Conservation (phyloP, 2,888 invertebrate genomes). For the Ctena decussata region DNA sequence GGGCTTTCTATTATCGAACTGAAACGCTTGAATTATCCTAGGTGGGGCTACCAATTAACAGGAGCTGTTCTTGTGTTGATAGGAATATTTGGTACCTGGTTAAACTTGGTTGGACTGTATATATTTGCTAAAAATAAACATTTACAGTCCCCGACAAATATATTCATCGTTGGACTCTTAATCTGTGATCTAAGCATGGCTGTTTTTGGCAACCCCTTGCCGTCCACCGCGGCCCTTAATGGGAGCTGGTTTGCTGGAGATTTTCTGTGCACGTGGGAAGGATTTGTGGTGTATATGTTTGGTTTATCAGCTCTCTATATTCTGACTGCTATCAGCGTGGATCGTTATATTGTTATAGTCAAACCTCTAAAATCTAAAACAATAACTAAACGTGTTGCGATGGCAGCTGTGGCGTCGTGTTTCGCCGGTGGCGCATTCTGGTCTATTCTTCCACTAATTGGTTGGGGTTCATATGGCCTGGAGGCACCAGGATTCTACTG, state of each 20-base stretch:
- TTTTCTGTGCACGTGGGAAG: slow-evolving; percentile 73
- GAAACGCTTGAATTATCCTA: slow-evolving; percentile 40
- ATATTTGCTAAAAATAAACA: slow-evolving; percentile 72
- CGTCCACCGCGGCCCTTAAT: slow-evolving; percentile 63
- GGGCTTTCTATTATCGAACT: too few relatives aligned
- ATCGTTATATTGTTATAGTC: slow-evolving; percentile 80
- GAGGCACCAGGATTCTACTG: slow-evolving; percentile 76
- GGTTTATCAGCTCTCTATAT: slow-evolving; percentile 78
- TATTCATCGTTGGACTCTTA: slow-evolving; percentile 75
- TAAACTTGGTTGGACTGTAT: slow-evolving; percentile 67
- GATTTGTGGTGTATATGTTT: slow-evolving; percentile 77
- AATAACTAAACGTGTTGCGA: slow-evolving; percentile 72
- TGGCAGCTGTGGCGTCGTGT: slow-evolving; percentile 56
- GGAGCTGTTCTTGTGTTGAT: slow-evolving; percentile 49
- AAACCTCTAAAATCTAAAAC: slow-evolving; percentile 70
- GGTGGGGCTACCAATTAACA: slow-evolving; percentile 33
- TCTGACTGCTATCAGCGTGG: slow-evolving; percentile 78
- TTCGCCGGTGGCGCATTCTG: slow-evolving; percentile 72
- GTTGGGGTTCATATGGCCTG: slow-evolving; percentile 78
- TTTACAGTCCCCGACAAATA: slow-evolving; percentile 76
- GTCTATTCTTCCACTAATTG: slow-evolving; percentile 77
- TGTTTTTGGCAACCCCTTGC: slow-evolving; percentile 62
- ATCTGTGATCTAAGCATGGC: slow-evolving; percentile 75
- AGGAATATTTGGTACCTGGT: slow-evolving; percentile 61
- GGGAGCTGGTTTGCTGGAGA: slow-evolving; percentile 68